phyloP scores from a whole-genome alignment of 2,113 vertebrate species.

The Pteronura brasiliensis region DNA sequence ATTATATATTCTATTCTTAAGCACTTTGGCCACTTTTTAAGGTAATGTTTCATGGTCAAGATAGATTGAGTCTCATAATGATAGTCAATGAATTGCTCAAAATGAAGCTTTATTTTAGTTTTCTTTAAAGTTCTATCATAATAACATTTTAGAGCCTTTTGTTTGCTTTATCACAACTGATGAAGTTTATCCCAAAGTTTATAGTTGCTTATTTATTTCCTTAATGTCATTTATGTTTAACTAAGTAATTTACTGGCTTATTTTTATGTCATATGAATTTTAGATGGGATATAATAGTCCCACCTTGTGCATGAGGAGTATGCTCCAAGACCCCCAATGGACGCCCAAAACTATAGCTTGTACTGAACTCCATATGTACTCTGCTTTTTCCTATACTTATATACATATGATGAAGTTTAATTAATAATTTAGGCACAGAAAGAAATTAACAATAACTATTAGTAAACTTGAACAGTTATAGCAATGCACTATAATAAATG shows the following conservation, averaged over 20 bases:
- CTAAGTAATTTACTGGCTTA: background rate
- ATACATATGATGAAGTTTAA: background rate
- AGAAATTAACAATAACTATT: background rate
- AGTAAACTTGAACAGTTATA: background rate
- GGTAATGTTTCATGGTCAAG: background rate
- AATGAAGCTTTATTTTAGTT: background rate
- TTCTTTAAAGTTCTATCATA: background rate
- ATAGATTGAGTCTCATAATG: background rate
- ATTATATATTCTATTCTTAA: background rate
- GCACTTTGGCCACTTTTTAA: background rate
- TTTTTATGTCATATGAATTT: background rate
- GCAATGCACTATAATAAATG: background rate
- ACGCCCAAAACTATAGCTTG: background rate
- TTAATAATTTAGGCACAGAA: background rate
- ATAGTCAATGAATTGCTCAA: background rate
- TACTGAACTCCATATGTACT: background rate
- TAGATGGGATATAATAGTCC: background rate
- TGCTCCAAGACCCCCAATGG: background rate
- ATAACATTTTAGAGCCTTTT: background rate
- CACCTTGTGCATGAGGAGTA: background rate
- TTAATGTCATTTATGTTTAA: background rate
- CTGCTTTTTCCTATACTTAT: background rate
- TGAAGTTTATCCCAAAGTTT: background rate
- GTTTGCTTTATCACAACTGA: background rate
- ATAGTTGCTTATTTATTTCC: background rate